Evolutionary conservation across 2,888 invertebrate species (phyloP), one percentile per base, ranked within the genome.

Genomic region (Agriotes lineatus): DNA sequence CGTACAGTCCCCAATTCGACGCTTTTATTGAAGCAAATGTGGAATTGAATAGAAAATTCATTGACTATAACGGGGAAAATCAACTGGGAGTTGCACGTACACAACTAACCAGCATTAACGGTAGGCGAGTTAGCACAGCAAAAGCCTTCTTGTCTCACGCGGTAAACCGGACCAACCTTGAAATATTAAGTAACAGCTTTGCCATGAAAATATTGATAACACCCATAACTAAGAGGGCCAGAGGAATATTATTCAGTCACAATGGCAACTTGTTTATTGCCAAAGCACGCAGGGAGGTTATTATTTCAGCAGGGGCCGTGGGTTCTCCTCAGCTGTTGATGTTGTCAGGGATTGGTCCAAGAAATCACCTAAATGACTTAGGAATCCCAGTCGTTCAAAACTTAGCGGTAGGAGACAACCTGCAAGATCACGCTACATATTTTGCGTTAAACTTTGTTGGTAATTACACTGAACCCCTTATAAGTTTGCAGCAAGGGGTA

Each of bases 321-420:
- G 93, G 91, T 69, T 92, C 94, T 0, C 94, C 96, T 0, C 95
- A 95, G 80, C 81, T 96, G 7, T 82, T 96, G 50, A 91, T 95
- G 92, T 82, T 95, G n/a, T 95, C 95, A 0, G 96, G 96, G 7
- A 85, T 95, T 20, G 93, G 93, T 0, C 92, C 93, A 0, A 82
- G 79, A 10, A 83, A 87, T 0, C 89, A 92, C 78, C 82, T 93
- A 2, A 74, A 80, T 1, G 83, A 88, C 39, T 76, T 89, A 6
- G 86, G 86, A 1, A 91, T 94, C 56, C 80, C 85, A 0, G 86
- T 90, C 2, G 77, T 92, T 37, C 85, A 88, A 68, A 87, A 93
- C 78, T 85, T 93, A 1, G 89, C 89, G 0, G 94, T 94, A 0
- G 94, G 94, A 4, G 87, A 88, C 75, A 93, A 93, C 82, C 86